A percentile compares a stretch with the other conserved stretches of the same genome.
Evolutionary conservation across 2,888 invertebrate species (phyloP).

Genomic region (Dysmachus trigonus): DNA sequence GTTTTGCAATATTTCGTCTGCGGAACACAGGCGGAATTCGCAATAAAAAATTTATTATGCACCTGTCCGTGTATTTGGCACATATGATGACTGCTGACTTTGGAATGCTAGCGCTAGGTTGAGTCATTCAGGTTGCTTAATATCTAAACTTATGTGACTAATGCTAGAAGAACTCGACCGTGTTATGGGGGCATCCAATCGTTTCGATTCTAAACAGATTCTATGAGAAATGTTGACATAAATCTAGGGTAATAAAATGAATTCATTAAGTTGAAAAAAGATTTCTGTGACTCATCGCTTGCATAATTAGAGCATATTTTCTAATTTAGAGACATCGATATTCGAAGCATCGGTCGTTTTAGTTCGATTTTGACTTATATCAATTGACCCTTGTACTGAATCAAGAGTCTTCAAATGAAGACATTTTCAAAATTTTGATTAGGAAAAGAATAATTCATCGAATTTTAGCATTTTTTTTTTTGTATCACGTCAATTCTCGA

Average conservation of each 20-base stretch:
- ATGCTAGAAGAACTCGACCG: not conserved
- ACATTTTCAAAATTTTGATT: not conserved
- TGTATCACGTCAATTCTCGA: not conserved
- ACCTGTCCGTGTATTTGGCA: not conserved
- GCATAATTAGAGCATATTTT: not conserved
- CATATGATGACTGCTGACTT: not conserved
- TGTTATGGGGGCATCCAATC: not conserved
- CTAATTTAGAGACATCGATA: not conserved
- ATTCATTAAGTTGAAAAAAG: not conserved
- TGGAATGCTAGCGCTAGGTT: not conserved
- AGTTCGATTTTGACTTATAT: not conserved
- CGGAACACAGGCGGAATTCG: not conserved
- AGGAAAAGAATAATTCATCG: not conserved
- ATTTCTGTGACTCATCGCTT: not conserved
- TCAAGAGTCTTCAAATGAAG: not conserved
- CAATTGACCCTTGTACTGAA: not conserved
- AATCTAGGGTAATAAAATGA: not conserved
- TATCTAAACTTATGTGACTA: not conserved
- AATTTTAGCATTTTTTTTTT: no score
- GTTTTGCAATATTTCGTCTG: constrained; percentile 17
- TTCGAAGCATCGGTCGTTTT: not conserved
- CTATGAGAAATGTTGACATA: not conserved
- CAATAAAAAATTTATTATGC: not conserved
- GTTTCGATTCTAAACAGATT: not conserved
- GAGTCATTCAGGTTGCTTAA: not conserved